These are phyloP conservation scores for Parambassis ranga DNA, from an alignment of 2,797 vertebrate genomes.

Conservation along the genomic window DNA sequence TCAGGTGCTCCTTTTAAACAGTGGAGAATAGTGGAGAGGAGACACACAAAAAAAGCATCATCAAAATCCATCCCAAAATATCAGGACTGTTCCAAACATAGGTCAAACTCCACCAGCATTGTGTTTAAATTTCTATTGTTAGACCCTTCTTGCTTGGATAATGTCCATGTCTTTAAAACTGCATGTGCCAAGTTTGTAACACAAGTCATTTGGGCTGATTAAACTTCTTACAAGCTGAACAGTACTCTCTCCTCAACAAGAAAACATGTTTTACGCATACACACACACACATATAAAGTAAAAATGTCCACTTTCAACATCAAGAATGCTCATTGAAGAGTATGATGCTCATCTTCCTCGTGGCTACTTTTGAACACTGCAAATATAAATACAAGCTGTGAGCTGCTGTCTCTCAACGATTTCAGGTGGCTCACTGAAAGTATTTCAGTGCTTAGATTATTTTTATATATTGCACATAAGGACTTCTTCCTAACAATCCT, in stretches of 20 bases:
- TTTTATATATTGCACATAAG: too few species aligned
- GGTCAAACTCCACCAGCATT: not conserved
- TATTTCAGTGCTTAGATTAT: too few species aligned
- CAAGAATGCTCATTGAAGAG: too few species aligned
- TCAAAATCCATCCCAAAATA: not conserved
- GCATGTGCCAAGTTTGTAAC: not conserved
- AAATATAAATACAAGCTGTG: constrained; percentile 2
- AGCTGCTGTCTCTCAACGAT: not conserved
- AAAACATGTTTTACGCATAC: too few species aligned
- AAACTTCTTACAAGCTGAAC: not conserved
- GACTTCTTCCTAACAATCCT: too few species aligned
- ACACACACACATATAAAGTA: too few species aligned
- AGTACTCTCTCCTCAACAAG: not conserved
- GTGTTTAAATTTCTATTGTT: too few species aligned
- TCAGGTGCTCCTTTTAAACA: too few species aligned
- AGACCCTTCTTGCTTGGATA: not conserved
- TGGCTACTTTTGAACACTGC: not conserved
- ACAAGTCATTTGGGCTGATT: not conserved
- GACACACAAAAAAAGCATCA: too few species aligned
- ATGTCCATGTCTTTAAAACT: not conserved
- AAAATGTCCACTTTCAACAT: too few species aligned
- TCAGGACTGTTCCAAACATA: not conserved
- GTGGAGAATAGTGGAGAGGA: too few species aligned
- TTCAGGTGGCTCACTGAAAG: too few species aligned
- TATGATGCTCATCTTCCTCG: not conserved